phyloP scores from a whole-genome alignment of 2,888 invertebrate species.

The Hemithea aestivaria region DNA sequence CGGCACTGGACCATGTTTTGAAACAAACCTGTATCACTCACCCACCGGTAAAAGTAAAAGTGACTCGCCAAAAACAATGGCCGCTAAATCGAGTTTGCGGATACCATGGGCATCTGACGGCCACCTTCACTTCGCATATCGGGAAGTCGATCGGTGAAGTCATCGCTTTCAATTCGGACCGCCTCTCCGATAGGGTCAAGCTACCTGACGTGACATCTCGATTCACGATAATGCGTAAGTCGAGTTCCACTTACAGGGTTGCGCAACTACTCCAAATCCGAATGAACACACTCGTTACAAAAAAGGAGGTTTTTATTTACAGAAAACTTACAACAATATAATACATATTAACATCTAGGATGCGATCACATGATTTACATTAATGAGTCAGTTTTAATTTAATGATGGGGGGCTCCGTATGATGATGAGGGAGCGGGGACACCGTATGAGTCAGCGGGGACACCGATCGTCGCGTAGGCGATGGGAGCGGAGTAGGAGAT shows the following conservation, averaged over 20 bases:
- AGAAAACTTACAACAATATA: constrained; percentile 73
- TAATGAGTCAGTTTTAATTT: constrained; percentile 67
- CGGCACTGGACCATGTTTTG: constrained; percentile 15
- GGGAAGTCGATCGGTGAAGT: constrained; percentile 35
- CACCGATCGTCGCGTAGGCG: constrained; percentile 62
- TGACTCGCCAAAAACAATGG: constrained; percentile 32
- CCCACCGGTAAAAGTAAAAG: constrained; percentile 38
- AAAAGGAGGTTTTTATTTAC: constrained; percentile 73
- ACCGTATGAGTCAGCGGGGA: constrained; percentile 71
- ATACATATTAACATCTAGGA: constrained; percentile 68
- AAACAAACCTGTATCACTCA: constrained; percentile 22
- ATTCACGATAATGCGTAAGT: constrained; percentile 32
- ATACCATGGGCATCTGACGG: constrained; percentile 12
- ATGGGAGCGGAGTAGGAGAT: constrained; percentile 50
- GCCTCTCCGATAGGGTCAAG: constrained; percentile 17
- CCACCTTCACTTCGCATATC: constrained; percentile 24
- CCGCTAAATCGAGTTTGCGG: constrained; percentile 20
- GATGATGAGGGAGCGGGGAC: constrained; percentile 64
- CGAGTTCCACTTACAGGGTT: constrained; percentile 36
- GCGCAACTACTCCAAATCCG: constrained; percentile 22
- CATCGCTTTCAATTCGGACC: constrained; percentile 40
- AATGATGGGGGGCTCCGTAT: constrained; percentile 69
- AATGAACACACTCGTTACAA: constrained; percentile 38
- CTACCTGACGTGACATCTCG: constrained; percentile 19
- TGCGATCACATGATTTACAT: constrained; percentile 73